Conservation (phyloP, 2,113 vertebrate species). For the Cinclus mexicanus region DNA sequence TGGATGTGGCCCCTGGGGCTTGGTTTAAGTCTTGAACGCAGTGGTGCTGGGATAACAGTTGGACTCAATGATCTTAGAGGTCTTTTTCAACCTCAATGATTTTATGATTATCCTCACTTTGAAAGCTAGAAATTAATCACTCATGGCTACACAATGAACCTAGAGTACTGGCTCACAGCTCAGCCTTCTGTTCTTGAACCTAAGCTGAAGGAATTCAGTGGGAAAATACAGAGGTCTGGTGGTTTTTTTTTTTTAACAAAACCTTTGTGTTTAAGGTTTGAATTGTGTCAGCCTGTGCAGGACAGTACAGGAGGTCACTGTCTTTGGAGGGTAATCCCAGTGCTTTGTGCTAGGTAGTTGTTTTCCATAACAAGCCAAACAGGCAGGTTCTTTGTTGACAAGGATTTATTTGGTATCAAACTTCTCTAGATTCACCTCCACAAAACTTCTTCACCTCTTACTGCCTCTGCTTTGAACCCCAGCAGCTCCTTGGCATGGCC, state of each 20-base stretch:
- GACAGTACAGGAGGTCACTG: background rate
- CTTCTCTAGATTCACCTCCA: background rate
- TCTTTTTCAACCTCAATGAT: background rate
- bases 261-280: background rate
- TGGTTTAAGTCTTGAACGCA: background rate
- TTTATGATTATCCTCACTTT: background rate
- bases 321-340: background rate
- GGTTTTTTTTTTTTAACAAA: background rate
- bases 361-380: background rate
- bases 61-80: background rate
- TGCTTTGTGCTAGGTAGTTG: background rate
- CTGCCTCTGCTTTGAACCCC: background rate
- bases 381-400: background rate
- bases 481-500: background rate
- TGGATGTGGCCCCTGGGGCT: background rate
- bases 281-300: background rate
- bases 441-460: background rate
- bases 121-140: background rate
- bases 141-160: background rate
- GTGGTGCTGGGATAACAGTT: background rate
- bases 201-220: background rate
- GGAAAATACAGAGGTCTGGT: background rate
- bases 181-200: background rate
- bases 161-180: background rate
- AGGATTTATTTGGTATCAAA: background rate